These are phyloP conservation scores for Zaprionus africanus DNA, from an alignment of 1,140 invertebrate species.

Conservation along the genomic window DNA sequence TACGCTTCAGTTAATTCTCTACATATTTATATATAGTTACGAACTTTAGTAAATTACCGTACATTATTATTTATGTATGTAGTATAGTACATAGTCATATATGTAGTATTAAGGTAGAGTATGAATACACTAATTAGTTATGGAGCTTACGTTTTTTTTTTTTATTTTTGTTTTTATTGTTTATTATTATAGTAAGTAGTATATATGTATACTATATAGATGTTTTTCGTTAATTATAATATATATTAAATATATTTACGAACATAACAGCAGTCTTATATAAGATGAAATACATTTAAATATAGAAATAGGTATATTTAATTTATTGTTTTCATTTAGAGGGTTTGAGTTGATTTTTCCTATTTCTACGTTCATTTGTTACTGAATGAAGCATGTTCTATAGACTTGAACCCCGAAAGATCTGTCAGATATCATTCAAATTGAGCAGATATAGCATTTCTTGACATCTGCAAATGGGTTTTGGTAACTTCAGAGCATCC, in stretches of 20 bases:
- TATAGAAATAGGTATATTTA: slow-evolving; percentile 67
- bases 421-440: neutral
- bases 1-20: slow-evolving; percentile 65
- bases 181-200: slow-evolving; percentile 39
- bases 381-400: slow-evolving; percentile 23
- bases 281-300: slow-evolving; percentile 82
- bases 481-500: slow-evolving; percentile 36
- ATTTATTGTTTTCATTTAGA: slow-evolving; percentile 81
- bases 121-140: slow-evolving; percentile 68
- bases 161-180: slow-evolving; percentile 46
- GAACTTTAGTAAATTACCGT: slow-evolving; percentile 74
- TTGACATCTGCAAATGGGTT: slow-evolving; percentile 20
- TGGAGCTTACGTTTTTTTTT: slow-evolving; percentile 52
- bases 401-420: slow-evolving; percentile 19
- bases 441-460: slow-evolving; percentile 10
- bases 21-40: slow-evolving; percentile 61
- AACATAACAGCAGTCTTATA: slow-evolving; percentile 85
- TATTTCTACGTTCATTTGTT: slow-evolving; percentile 34
- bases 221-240: slow-evolving; percentile 76
- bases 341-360: slow-evolving; percentile 63
- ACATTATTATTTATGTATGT: slow-evolving; percentile 53
- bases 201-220: slow-evolving; percentile 46
- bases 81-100: slow-evolving; percentile 52
- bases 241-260: slow-evolving; percentile 84
- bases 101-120: slow-evolving; percentile 65